Conservation (phyloP, 1,140 invertebrate genomes). For the Papilio polyxenes region DNA sequence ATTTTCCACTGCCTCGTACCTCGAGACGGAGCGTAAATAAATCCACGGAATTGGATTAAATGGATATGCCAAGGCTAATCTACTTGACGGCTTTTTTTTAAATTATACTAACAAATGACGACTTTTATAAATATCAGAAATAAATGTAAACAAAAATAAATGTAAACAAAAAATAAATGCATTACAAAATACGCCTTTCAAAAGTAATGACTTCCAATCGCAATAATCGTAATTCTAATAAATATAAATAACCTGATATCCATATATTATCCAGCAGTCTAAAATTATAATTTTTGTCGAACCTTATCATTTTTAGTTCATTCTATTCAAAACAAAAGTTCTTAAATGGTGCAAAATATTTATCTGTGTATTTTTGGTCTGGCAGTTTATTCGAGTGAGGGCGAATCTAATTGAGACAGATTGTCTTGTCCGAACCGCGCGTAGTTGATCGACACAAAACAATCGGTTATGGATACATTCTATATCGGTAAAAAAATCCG, state of each 20-base stretch:
- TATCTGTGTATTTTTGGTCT: not conserved
- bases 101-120: slow-evolving; percentile 13
- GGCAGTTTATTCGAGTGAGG: not conserved
- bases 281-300: not conserved
- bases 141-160: not conserved
- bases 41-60: slow-evolving; percentile 25
- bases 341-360: not conserved
- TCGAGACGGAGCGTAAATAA: slow-evolving; percentile 12
- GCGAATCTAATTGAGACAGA: slow-evolving; percentile 26
- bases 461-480: slow-evolving; percentile 11
- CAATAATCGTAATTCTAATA: not conserved
- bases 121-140: not conserved
- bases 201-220: not conserved
- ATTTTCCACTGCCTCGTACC: slow-evolving; percentile 4
- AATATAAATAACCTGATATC: not conserved
- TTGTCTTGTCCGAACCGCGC: not conserved
- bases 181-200: not conserved
- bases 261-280: not conserved
- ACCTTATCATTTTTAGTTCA: not conserved
- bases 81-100: slow-evolving; percentile 15
- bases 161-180: no score
- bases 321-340: not conserved
- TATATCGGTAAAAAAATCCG: not conserved
- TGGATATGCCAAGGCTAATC: slow-evolving; percentile 24
- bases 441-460: not conserved